Base-by-base conservation (phyloP, 2,888 invertebrate genomes). In the Pinctada fucata region DNA sequence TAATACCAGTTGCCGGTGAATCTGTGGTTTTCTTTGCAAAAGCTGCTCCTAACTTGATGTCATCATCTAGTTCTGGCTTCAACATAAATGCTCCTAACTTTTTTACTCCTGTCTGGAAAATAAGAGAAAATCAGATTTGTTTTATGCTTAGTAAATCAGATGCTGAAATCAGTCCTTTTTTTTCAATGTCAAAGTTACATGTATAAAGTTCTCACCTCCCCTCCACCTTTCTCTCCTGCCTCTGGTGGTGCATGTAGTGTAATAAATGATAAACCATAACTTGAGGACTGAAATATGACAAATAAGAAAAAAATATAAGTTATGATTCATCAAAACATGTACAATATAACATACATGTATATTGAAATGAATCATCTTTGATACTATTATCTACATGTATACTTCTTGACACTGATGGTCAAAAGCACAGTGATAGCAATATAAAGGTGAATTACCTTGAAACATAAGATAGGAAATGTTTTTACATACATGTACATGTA, bases 181-280 rank as follows among this genome's bases (percentile, higher is more conserved):
- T 58, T 58, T n/a, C 63, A 58, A 10, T 1, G n/a, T 58, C n/a
- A 58, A 10, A 58, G 10, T 10, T 58, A 58, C n/a, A 58, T 58
- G 8, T 31, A 31, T 5, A 47, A 16, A 4, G n/a, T 31, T 79
- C 74, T 67, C 78, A 85, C 82, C 73, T 70, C 74, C 13, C 72
- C 76, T 76, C 63, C 73, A 47, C 69, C 71, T 70, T 79, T 83
- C 45, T 83, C 84, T 3, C 75, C 78, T 4, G 78, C 68, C 10
- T 79, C 84, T 49, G 86, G 83, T 64, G 89, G 87, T 8, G 88
- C 87, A 81, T 91, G 72, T 94, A 97, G 92, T 88, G 95, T 96
- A 72, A 97, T 93, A 92, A 97, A 97, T 0, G 96, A 95, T 13
- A 97, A 91, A 0, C 97, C 97, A 92, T 95, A 97, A 92, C 95